Evolutionary conservation across 2,797 vertebrate genomes (phyloP).

Genomic region (Peromyscus melanophrys): DNA sequence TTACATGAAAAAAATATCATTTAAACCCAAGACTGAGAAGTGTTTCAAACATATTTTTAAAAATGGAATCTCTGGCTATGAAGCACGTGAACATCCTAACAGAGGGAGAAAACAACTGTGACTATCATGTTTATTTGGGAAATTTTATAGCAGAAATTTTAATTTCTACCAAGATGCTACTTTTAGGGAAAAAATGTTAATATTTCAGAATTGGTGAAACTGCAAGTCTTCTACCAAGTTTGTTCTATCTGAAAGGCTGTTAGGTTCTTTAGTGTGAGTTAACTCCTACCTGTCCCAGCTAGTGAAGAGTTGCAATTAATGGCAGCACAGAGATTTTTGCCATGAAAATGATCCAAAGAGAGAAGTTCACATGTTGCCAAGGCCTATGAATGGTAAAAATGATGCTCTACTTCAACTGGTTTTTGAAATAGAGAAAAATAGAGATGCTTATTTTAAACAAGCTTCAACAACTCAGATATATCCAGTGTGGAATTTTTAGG

Average conservation of each 20-base stretch:
- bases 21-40: slow-evolving; percentile 37
- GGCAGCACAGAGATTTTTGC: not conserved
- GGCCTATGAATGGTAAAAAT: not conserved
- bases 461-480: not conserved
- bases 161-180: slow-evolving; percentile 43
- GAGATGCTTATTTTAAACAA: not conserved
- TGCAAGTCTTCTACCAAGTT: slow-evolving; percentile 24
- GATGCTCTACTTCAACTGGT: not conserved
- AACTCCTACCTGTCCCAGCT: not conserved
- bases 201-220: slow-evolving; percentile 51
- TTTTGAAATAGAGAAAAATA: not conserved
- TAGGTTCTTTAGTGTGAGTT: not conserved
- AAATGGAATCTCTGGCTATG: not conserved
- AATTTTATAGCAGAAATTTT: not conserved
- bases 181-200: slow-evolving; percentile 8
- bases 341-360: slow-evolving; percentile 15
- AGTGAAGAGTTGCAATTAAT: not conserved
- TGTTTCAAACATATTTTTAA: slow-evolving; percentile 8
- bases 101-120: not conserved
- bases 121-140: slow-evolving; percentile 18
- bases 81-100: slow-evolving; percentile 29
- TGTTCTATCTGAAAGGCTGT: not conserved
- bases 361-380: not conserved
- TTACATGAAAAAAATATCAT: slow-evolving; percentile 56
- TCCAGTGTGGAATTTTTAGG: not conserved